phyloP scores from a whole-genome alignment of 2,888 invertebrate genomes.

The Auanema sp. region DNA sequence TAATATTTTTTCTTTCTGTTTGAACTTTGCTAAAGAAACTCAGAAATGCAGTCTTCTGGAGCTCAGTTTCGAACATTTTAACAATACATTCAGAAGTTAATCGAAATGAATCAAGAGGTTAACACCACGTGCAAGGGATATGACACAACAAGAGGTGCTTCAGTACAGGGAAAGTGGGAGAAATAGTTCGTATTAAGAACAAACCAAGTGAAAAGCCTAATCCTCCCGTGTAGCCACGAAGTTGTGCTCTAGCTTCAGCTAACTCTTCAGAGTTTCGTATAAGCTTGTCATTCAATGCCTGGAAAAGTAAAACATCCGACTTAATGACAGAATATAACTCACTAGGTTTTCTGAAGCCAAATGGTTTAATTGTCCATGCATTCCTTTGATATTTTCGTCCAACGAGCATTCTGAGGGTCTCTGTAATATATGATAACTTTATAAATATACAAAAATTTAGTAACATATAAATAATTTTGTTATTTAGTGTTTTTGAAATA shows the following conservation, averaged over 20 bases:
- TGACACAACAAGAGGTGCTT: not conserved
- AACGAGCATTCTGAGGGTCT: slow-evolving; percentile 41
- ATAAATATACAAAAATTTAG: not conserved
- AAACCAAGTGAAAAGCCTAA: slow-evolving; percentile 8
- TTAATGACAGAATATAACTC: slow-evolving; percentile 4
- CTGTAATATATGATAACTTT: slow-evolving; percentile 25
- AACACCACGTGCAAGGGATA: slow-evolving; percentile 1
- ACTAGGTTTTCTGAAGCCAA: slow-evolving; percentile 50
- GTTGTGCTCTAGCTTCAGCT: slow-evolving; percentile 49
- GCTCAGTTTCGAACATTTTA: too few relatives aligned
- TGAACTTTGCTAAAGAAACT: too few relatives aligned
- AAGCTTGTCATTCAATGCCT: slow-evolving; percentile 54
- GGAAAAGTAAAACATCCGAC: slow-evolving; percentile 8
- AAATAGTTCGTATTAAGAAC: not conserved
- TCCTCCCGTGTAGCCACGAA: slow-evolving; percentile 46
- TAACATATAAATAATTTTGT: not conserved
- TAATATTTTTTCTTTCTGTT: too few relatives aligned
- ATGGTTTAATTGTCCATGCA: slow-evolving; percentile 36
- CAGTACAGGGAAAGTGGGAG: not conserved
- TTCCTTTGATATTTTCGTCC: slow-evolving; percentile 37
- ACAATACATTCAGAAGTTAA: too few relatives aligned
- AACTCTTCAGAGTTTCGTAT: slow-evolving; percentile 53
- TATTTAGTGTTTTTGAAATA: not conserved
- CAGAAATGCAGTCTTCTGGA: too few relatives aligned
- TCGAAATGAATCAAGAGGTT: not conserved